Base-by-base conservation (phyloP, 2,797 vertebrate genomes). In the Vireo griseus region DNA sequence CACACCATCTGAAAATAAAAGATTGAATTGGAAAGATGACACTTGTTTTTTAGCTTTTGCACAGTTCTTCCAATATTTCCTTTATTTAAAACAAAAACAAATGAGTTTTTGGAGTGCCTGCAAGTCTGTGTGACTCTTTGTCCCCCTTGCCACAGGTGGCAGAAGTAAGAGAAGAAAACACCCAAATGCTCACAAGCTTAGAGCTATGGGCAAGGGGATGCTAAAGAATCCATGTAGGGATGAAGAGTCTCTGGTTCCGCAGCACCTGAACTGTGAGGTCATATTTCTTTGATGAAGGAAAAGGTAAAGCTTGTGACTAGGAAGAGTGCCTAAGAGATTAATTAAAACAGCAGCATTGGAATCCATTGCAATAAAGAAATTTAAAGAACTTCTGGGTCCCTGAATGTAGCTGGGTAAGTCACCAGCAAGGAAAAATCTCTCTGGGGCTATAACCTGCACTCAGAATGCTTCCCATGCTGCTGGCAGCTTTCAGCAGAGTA, bases 1-100 rank as follows among this genome's bases (percentile, higher is more conserved):
- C 92, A 91, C 35, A 29, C n/a, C 61, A 71, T 91, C 52, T 71
- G 80, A 95, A 93, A 97, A 87, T 11, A 26, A 90, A 86, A 80
- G 65, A 72, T 39, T 54, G 29, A 87, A 57, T 24, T 82, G 72
- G 67, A 91, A 92, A 20, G 35, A 47, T 45, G 55, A 24, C 67
- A 55, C 48, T 87, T 71, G 16, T 6, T 16, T 75, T 82, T 78
- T 75, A 66, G 44, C n/a, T 90, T 92, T 90, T 77, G 16, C 33
- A 22, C 10, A 18, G 16, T 83, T 94, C 21, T 86, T 80, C 57
- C 45, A 86, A 13, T 48, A 83, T 86, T 90, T 94, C 48, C 33
- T 91, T 57, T 33, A n/a, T 26, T 86, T 75, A 39, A 86, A 92
- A 86, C 28, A 84, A 65, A 83, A 80, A 13, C 1, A 85, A 85